phyloP scores from a whole-genome alignment of 2,888 invertebrate species.

The Himalopsyche tibetana region DNA sequence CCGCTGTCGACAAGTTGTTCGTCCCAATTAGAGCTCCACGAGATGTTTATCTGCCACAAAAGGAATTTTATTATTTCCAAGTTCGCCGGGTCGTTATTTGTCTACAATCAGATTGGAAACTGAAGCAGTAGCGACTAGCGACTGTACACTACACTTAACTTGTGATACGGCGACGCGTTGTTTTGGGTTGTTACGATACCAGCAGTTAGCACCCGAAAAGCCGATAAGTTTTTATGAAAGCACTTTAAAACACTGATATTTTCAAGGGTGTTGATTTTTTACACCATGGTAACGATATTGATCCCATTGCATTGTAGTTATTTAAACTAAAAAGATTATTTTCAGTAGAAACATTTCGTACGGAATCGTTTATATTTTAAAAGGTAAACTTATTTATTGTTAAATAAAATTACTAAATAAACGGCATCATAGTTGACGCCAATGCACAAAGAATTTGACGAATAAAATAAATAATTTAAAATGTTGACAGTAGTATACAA shows the following conservation, averaged over 20 bases:
- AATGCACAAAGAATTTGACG: too few species aligned
- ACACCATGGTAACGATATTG: too few species aligned
- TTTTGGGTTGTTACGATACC: constrained; percentile 15
- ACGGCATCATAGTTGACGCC: too few species aligned
- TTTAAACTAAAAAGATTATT: too few species aligned
- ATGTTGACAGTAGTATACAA: too few species aligned
- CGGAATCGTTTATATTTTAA: too few species aligned
- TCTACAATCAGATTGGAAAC: constrained; percentile 56
- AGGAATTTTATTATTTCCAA: constrained; percentile 64
- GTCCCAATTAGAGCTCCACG: constrained; percentile 64
- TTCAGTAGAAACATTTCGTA: too few species aligned
- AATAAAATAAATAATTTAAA: too few species aligned
- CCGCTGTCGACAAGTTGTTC: constrained; percentile 50
- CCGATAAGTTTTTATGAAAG: background rate
- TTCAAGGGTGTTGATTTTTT: too few species aligned
- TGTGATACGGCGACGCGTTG: background rate
- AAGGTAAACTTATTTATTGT: too few species aligned
- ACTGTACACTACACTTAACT: constrained; percentile 15
- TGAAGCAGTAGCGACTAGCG: constrained; percentile 35
- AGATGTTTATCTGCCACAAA: constrained; percentile 64
- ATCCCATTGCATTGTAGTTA: too few species aligned
- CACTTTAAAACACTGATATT: constrained; percentile 3
- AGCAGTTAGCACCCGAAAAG: background rate
- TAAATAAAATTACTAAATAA: too few species aligned
- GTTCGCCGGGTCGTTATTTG: constrained; percentile 62